Evolutionary conservation across 2,113 vertebrate genomes (phyloP).

Genomic region (Osmerus mordax): DNA sequence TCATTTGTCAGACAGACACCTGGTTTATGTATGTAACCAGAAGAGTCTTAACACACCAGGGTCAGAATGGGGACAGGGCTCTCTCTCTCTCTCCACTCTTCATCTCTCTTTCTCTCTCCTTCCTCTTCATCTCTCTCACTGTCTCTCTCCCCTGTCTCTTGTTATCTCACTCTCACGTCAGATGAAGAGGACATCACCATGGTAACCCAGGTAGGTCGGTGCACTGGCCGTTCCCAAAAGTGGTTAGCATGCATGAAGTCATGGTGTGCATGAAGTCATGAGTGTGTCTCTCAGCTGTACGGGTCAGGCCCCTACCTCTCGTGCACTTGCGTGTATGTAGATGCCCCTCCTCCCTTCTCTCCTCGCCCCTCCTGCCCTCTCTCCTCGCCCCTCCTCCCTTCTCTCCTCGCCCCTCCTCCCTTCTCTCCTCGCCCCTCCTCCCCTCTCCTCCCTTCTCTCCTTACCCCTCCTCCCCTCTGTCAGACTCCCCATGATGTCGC

Average conservation of each 20-base stretch:
- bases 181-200: too few species aligned
- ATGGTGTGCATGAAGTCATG: too few species aligned
- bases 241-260: too few species aligned
- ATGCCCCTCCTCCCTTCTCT: not conserved
- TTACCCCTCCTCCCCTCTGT: not conserved
- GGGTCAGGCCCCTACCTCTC: too few species aligned
- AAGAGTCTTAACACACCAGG: constrained; percentile 6
- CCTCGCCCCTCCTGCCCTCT: not conserved
- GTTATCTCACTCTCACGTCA: too few species aligned
- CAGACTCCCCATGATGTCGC: not conserved
- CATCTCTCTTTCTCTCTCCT: not conserved
- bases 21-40: constrained; percentile 23
- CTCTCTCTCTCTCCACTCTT: not conserved
- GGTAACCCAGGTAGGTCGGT: too few species aligned
- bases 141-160: not conserved
- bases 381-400: not conserved
- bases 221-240: too few species aligned
- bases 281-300: too few species aligned
- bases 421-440: not conserved
- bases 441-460: not conserved
- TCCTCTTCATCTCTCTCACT: not conserved
- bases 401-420: not conserved
- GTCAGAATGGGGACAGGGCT: not conserved
- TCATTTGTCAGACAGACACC: constrained; percentile 37
- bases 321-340: too few species aligned